Evolutionary conservation across 2,113 vertebrate species (phyloP).

Genomic region (Taxidea taxus): DNA sequence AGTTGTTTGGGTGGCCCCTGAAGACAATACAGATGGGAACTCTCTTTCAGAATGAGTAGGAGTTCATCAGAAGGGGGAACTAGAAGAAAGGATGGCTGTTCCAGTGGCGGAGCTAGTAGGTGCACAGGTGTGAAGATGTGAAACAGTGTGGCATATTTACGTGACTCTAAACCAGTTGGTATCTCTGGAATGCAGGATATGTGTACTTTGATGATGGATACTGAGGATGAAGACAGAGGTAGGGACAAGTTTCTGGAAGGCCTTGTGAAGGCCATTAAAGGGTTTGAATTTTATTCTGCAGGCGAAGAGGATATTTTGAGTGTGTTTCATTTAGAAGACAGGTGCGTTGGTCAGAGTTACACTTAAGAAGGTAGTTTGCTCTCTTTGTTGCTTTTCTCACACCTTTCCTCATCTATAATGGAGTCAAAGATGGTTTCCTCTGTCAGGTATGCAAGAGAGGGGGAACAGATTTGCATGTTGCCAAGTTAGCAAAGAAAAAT

Average conservation of each 20-base stretch:
- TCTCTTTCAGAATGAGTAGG: constrained; percentile 34
- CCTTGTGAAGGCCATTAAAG: not conserved
- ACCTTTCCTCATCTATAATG: not conserved
- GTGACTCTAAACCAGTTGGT: not conserved
- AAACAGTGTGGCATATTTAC: not conserved
- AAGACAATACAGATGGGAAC: constrained; percentile 30
- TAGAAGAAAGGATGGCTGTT: not conserved
- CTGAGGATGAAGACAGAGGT: not conserved
- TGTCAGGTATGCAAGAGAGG: not conserved
- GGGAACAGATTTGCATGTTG: not conserved
- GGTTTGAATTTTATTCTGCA: not conserved
- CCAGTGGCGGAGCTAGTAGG: not conserved
- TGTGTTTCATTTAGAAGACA: not conserved
- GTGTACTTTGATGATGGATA: not conserved
- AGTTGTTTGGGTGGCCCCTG: constrained; percentile 36
- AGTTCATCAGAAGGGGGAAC: constrained; percentile 17
- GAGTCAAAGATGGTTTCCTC: not conserved
- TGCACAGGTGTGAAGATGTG: not conserved
- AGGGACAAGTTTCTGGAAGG: not conserved
- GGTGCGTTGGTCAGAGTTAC: not conserved
- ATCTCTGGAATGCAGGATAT: not conserved
- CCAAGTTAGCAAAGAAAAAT: not conserved
- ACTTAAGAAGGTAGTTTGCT: not conserved
- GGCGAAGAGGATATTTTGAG: not conserved
- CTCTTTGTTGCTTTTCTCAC: not conserved